Evolutionary conservation across 2,113 vertebrate genomes (phyloP), one percentile per base, ranked within the genome.

Genomic region (Nicator chloris): DNA sequence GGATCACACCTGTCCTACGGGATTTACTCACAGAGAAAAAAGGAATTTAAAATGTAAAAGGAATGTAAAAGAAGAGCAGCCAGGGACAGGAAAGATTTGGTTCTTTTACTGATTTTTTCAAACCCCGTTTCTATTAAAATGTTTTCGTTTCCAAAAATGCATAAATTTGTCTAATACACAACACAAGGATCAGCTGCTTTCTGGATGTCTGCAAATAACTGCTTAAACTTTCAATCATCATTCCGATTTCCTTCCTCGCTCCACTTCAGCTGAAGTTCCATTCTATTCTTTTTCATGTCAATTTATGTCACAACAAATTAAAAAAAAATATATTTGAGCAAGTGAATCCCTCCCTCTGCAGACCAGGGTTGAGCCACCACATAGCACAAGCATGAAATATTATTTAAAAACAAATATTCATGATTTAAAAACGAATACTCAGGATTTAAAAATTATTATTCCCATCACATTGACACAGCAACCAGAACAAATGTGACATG

Each of bases 401-500:
- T 13, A 39, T 57, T 73, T 47, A 35, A 82, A 89, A 75, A 3
- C 15, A 70, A 51, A 35, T 15, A n/a, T 7, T 16, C 11, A 6
- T 4, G 3, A 3, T 68, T 81, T 45, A 7, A 23, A 79, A 68
- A 10, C 33, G 69, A 68, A 6, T 13, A 28, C 23, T 90, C 47
- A 3, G 27, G 6, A 27, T 65, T 65, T 71, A 40, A 76, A 78
- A n/a, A n/a, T n/a, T n/a, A n/a, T n/a, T n/a, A n/a, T 75, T 83
- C 39, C 21, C 60, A 27, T 31, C 1, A 0, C 33, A 50, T 0
- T n/a, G 50, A 54, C 24, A 30, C 0, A 70, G 35, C 13, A 77
- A 66, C 7, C 30, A 63, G 50, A 61, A 26, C 7, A 66, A 63
- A 9, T 1, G 1, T 18, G 51, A 42, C 13, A 59, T 26, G 19